Evolutionary conservation across 2,797 vertebrate species (phyloP), one percentile per base, ranked within the genome.

Genomic region (Carduelis carduelis): DNA sequence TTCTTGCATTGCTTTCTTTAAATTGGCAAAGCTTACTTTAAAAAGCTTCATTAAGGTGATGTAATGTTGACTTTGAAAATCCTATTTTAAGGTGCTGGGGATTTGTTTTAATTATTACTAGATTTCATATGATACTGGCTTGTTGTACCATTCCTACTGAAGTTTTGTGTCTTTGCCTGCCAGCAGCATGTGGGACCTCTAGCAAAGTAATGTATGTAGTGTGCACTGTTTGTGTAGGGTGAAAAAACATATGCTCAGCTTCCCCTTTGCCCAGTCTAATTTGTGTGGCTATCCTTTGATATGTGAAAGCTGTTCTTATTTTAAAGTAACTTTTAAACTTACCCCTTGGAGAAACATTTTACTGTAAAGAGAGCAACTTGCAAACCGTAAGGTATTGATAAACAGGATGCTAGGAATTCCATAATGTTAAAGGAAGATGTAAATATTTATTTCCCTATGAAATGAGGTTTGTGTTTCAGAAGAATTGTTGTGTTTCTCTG

Each of bases 331-430:
- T 70, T 75, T 47, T 61, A 52, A 91, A 71, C 32, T 75, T 57
- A 22, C 7, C 3, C 34, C 5, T 39, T 59, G 26, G 34, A 78
- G 32, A 83, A 81, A 41, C 1, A 4, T 47, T 60, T 47, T 41
- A 26, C 34, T 92, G 46, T 71, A 85, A 85, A 83, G 32, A 0
- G 0, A 20, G 9, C 52, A 17, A 71, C 61, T 85, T 83, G 30
- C 65, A 90, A 90, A 75, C 41, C n/a, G 46, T 49, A 49, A 85
- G 61, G 49, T 77, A 95, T 55, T 37, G 91, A 89, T 95, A 95
- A 92, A 95, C 93, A 95, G 93, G 94, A 96, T 83, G 75, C n/a
- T 74, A 80, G 59, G 68, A 63, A 39, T 70, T 71, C 71, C 3
- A 6, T 87, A 71, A 71, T 26, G 68, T 50, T 72, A 71, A 78